phyloP scores from a whole-genome alignment of 2,113 vertebrate genomes.

The Prochilodus magdalenae region DNA sequence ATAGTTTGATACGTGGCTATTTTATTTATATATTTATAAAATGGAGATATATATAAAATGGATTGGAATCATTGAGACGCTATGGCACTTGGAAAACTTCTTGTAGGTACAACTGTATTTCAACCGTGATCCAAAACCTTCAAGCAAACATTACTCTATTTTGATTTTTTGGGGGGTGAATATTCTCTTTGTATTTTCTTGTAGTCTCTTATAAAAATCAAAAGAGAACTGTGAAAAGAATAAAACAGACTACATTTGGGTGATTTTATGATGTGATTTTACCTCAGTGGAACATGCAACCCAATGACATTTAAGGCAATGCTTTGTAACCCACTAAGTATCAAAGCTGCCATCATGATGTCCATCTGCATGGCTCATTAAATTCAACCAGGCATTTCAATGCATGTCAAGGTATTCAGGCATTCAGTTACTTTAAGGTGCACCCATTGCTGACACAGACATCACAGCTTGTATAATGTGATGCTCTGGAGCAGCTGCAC shows the following conservation, averaged over 20 bases:
- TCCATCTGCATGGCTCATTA: background rate
- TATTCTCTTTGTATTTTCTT: background rate
- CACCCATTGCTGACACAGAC: background rate
- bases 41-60: background rate
- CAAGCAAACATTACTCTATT: background rate
- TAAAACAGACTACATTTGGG: background rate
- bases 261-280: no score
- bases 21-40: background rate
- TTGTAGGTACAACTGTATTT: background rate
- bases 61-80: no score
- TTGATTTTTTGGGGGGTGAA: background rate
- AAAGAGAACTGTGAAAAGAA: constrained; percentile 31
- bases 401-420: background rate
- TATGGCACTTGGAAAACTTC: background rate
- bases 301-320: no score
- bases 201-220: constrained; percentile 31
- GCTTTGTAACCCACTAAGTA: no score
- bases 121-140: background rate
- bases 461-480: background rate
- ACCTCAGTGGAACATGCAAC: no score
- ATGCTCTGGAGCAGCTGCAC: background rate
- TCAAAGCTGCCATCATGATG: no score
- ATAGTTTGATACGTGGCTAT: background rate
- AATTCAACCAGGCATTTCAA: constrained; percentile 1
- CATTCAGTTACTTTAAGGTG: background rate